These are phyloP conservation scores for Chitala chitala DNA, from an alignment of 2,113 vertebrate genomes.

Conservation along the genomic window DNA sequence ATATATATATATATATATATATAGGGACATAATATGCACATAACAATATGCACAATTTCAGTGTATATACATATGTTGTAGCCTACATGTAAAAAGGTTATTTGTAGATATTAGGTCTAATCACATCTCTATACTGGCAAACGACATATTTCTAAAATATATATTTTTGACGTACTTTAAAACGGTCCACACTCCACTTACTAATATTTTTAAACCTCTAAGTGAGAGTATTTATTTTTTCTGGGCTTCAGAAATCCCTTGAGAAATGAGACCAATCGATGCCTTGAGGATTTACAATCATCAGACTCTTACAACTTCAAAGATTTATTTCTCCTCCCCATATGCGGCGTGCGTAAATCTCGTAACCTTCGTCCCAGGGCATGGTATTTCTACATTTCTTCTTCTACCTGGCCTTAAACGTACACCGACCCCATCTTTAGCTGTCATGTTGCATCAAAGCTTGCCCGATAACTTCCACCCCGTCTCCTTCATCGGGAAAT, in stretches of 20 bases:
- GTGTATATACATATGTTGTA: too few species aligned
- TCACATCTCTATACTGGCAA: too few species aligned
- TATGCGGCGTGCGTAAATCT: not conserved
- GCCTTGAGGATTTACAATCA: constrained; percentile 14
- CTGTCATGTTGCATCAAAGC: constrained; percentile 71
- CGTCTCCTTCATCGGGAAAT: constrained; percentile 73
- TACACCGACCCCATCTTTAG: constrained; percentile 58
- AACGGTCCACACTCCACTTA: too few species aligned
- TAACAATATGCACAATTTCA: too few species aligned
- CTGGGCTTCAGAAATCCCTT: not conserved
- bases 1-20: too few species aligned
- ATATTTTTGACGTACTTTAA: too few species aligned
- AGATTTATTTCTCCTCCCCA: constrained; percentile 8
- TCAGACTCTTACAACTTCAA: not conserved
- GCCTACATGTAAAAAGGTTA: too few species aligned
- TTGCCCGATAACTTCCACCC: constrained; percentile 72
- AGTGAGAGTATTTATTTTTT: not conserved
- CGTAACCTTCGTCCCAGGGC: constrained; percentile 2
- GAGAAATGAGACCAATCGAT: not conserved
- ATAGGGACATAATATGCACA: too few species aligned
- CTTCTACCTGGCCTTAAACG: constrained; percentile 56
- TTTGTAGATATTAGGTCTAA: too few species aligned
- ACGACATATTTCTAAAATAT: too few species aligned
- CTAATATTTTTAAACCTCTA: not conserved
- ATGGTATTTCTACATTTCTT: too few species aligned